Conservation (phyloP, 2,888 invertebrate genomes). For the Drosophila imparisetae region DNA sequence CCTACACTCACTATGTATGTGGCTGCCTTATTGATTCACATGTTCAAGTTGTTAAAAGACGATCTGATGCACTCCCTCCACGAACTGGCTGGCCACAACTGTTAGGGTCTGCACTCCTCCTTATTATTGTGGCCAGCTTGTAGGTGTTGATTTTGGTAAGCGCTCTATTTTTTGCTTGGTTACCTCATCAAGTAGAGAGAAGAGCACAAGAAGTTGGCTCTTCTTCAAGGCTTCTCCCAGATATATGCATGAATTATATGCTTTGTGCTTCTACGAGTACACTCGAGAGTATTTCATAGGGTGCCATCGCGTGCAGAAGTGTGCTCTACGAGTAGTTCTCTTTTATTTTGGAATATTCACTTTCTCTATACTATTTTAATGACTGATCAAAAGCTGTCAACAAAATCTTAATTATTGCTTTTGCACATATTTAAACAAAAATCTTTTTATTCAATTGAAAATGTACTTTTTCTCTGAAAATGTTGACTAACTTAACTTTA, state of each 20-base stretch:
- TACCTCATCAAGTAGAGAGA: background rate
- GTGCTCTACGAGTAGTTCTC: background rate
- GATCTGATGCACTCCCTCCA: constrained; percentile 44
- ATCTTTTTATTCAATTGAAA: background rate
- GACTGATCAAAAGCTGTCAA: background rate
- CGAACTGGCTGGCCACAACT: constrained; percentile 33
- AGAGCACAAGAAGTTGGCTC: background rate
- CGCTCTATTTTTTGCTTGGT: constrained; percentile 5
- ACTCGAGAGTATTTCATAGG: background rate
- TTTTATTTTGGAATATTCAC: background rate
- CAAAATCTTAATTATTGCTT: background rate
- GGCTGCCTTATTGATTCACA: constrained; percentile 62
- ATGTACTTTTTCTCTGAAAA: background rate
- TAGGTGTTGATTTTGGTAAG: constrained; percentile 7
- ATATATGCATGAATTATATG: background rate
- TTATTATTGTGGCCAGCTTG: background rate
- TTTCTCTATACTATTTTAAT: background rate
- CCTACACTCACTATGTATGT: constrained; percentile 30
- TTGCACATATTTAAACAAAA: background rate
- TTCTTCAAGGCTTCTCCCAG: background rate
- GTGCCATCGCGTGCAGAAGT: background rate
- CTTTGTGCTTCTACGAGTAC: background rate
- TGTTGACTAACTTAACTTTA: background rate
- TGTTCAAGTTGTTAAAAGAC: constrained; percentile 54
- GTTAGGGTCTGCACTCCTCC: constrained; percentile 8